These are phyloP conservation scores for Pyralis farinalis DNA, from an alignment of 2,888 invertebrate species.

Conservation along the genomic window DNA sequence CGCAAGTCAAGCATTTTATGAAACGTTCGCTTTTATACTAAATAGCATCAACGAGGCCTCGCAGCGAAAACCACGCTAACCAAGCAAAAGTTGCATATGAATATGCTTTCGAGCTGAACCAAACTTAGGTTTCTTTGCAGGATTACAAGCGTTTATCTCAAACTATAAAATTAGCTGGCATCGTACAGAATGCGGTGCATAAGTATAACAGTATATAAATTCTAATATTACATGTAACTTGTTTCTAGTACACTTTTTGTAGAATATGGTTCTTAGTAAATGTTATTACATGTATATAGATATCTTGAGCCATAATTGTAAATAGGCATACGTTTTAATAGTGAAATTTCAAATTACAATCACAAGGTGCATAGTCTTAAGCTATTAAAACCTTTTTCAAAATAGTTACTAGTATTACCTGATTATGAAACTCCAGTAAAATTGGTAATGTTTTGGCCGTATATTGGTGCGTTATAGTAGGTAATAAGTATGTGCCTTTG, in stretches of 20 bases:
- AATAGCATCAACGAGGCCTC: conserved; percentile 76
- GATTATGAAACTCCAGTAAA: conserved; percentile 5
- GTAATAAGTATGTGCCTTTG: too few relatives aligned
- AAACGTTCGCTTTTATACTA: conserved; percentile 72
- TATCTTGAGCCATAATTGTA: conserved; percentile 13
- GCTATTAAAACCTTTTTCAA: conserved; percentile 17
- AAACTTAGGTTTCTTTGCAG: conserved; percentile 67
- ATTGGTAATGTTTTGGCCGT: neutral
- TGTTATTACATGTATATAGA: neutral
- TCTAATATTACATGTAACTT: conserved; percentile 33
- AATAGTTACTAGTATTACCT: conserved; percentile 15
- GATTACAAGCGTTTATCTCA: conserved; percentile 71
- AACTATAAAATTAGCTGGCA: conserved; percentile 74
- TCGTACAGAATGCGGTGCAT: conserved; percentile 76
- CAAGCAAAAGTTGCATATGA: conserved; percentile 73
- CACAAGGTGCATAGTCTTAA: conserved; percentile 19
- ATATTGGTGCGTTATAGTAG: too few relatives aligned
- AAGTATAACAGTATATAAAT: conserved; percentile 44
- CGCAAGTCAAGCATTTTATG: conserved; percentile 73
- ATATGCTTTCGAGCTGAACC: conserved; percentile 66
- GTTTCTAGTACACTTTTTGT: conserved; percentile 26
- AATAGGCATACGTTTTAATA: conserved; percentile 1
- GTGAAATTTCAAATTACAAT: conserved; percentile 16
- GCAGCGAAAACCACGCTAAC: conserved; percentile 74
- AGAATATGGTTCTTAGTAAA: neutral